Evolutionary conservation across 1,140 invertebrate species (phyloP).

Genomic region (Papilio xuthus): DNA sequence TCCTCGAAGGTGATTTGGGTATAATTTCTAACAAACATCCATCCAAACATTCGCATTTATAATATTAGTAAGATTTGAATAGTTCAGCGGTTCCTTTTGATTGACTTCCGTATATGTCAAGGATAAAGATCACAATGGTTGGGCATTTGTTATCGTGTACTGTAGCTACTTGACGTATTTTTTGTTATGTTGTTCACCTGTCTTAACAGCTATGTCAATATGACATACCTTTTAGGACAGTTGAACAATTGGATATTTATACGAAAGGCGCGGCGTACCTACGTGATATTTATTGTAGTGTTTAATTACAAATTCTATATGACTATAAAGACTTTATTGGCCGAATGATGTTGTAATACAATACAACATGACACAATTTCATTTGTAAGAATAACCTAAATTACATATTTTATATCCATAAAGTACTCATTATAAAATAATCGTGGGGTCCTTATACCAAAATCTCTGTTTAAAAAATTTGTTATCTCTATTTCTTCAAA

Average conservation of each 20-base stretch:
- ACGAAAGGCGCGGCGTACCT: background rate
- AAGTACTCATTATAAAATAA: too few species aligned
- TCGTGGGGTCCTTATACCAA: too few species aligned
- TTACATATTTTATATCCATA: too few species aligned
- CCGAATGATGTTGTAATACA: background rate
- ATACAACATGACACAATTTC: too few species aligned
- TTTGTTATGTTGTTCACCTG: background rate
- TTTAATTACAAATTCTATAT: background rate
- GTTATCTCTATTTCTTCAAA: too few species aligned
- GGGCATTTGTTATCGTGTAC: background rate
- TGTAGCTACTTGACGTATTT: background rate
- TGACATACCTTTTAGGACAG: constrained; percentile 19
- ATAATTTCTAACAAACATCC: too few species aligned
- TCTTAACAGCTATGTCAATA: constrained; percentile 21
- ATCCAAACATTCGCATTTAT: too few species aligned
- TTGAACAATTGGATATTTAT: constrained; percentile 21
- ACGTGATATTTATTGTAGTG: background rate
- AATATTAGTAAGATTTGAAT: too few species aligned
- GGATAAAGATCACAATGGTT: constrained; percentile 20
- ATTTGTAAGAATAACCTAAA: too few species aligned
- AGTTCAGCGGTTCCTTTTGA: constrained; percentile 1
- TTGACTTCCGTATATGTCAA: constrained; percentile 29
- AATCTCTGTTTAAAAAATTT: too few species aligned
- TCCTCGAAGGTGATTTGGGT: too few species aligned
- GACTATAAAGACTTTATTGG: background rate